Percentiles rank a stretch among this genome's conserved stretches.
Conservation (phyloP, 2,888 invertebrate genomes). For the Synanthedon myopaeformis region DNA sequence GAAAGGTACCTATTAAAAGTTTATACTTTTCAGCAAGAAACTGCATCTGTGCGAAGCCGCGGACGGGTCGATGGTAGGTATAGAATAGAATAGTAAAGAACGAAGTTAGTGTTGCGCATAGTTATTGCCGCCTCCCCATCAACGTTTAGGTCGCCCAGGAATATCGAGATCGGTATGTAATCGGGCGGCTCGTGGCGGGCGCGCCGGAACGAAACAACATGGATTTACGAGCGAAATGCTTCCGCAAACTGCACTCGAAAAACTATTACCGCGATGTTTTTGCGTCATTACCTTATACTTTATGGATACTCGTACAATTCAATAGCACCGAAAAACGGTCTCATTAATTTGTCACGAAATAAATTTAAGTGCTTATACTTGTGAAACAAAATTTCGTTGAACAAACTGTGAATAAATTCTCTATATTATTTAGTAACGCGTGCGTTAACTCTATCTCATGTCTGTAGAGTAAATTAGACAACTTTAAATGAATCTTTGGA, state of each 20-base stretch:
- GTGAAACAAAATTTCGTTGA: no score
- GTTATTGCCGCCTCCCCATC: conserved; percentile 11
- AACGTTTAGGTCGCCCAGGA: no score
- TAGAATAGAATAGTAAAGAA: no score
- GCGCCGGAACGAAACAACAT: conserved; percentile 19
- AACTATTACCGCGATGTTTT: conserved; percentile 6
- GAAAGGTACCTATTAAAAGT: no score
- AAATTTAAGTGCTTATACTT: no score
- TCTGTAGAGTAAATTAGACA: background rate
- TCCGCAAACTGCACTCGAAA: conserved; percentile 32
- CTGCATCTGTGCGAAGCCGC: no score
- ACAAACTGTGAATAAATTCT: no score
- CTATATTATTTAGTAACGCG: no score
- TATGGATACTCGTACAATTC: background rate
- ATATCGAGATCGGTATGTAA: conserved; percentile 8
- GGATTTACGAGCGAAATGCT: conserved; percentile 29
- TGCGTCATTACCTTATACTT: background rate
- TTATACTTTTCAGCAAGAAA: no score
- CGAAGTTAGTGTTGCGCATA: conserved; percentile 14
- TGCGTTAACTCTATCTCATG: no score
- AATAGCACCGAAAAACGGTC: background rate
- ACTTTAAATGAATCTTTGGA: background rate
- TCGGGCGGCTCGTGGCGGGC: conserved; percentile 12
- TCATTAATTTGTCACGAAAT: background rate
- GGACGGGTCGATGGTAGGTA: no score